Evolutionary conservation across 2,113 vertebrate species (phyloP), one percentile per base, ranked within the genome.

Genomic region (Thalassoma bifasciatum): DNA sequence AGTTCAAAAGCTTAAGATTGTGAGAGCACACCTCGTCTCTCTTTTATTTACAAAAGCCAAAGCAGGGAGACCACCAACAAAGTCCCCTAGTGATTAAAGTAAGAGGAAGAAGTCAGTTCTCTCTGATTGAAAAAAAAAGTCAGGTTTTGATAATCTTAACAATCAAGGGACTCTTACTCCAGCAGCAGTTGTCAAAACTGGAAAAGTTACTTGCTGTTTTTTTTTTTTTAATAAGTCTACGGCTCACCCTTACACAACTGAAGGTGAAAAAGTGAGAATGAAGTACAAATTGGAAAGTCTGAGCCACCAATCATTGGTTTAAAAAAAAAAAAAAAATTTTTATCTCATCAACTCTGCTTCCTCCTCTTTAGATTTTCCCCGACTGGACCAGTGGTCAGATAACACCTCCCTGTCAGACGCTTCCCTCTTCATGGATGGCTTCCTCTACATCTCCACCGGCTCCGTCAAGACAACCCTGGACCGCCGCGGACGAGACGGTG

Each of bases 401-500:
- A 92, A 84, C 50, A 76, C 88, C 37, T 89, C 90, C 59, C 86
- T 79, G 71, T 92, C 93, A 4, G 94, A 96, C 13, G 75, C 83
- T 17, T 84, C 90, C 1, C 87, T 82, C 56, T 99, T 98, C 89
- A 95, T 98, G 83, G 96, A 96, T 74, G 97, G 97, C 70, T 98
- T 96, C 93, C 91, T 99, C 66, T 97, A 97, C 86, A 95, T 96
- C 85, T 92, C 95, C 77, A 74, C 92, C n/a, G 92, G 89, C 71
- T 81, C 82, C 0, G 52, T 89, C 53, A 97, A 95, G 85, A 65
- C 91, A 8, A 88, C 93, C 23, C 76, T 85, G 76, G 96, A 98
- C 77, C 96, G 95, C 66, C 96, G 95, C 70, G 83, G 94, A 72
- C 94, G 95, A 89, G 96, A 98, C 68, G 97, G 97, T 98, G 94